Evolutionary conservation across 2,888 invertebrate genomes (phyloP).

Genomic region (Mesorhabditis spiculigera): DNA sequence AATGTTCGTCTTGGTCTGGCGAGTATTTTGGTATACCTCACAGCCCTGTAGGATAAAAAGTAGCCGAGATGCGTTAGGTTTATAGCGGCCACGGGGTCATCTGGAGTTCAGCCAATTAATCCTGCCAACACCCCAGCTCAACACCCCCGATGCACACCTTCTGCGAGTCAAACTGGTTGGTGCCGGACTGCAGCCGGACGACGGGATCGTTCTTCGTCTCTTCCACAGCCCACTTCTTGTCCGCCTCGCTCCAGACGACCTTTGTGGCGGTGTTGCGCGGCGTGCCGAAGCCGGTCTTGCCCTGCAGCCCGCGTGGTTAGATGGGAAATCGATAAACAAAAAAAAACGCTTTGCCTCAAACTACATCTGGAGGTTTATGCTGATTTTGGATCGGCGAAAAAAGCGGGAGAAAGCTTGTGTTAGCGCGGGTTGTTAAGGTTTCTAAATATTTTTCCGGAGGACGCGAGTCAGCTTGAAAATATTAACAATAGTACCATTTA

Average conservation of each 20-base stretch:
- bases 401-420: not conserved
- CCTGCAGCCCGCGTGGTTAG: conserved; percentile 25
- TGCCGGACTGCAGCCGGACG: conserved; percentile 55
- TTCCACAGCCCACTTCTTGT: conserved; percentile 45
- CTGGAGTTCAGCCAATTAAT: too few species aligned
- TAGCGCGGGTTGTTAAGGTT: not conserved
- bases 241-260: conserved; percentile 44
- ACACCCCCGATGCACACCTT: conserved; percentile 29
- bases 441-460: not conserved
- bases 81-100: too few species aligned
- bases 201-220: conserved; percentile 45
- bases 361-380: too few species aligned
- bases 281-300: conserved; percentile 52
- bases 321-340: not conserved
- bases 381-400: too few species aligned
- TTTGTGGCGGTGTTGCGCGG: conserved; percentile 49
- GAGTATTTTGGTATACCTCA: too few species aligned
- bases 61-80: too few species aligned
- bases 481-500: too few species aligned
- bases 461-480: too few species aligned
- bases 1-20: too few species aligned
- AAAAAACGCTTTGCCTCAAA: too few species aligned
- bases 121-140: too few species aligned
- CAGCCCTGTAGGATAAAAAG: too few species aligned
- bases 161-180: conserved; percentile 51